phyloP scores from a whole-genome alignment of 2,797 vertebrate species.

The Alauda arvensis region DNA sequence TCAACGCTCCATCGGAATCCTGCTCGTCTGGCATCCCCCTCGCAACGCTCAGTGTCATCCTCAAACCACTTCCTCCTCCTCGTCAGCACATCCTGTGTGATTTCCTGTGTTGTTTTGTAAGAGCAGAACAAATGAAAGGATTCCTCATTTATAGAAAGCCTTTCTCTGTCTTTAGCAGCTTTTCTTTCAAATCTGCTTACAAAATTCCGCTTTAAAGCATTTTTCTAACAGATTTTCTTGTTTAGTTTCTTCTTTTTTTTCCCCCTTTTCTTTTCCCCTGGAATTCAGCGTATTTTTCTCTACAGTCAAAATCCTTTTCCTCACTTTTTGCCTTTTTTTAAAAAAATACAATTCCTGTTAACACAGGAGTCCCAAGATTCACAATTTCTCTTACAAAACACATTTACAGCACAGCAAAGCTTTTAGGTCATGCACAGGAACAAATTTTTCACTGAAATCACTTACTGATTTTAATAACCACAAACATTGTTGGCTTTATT shows the following conservation, averaged over 20 bases:
- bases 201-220: neutral
- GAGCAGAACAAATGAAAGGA: neutral
- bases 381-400: neutral
- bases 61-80: constrained; percentile 25
- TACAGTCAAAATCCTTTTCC: neutral
- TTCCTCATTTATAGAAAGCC: neutral
- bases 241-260: neutral
- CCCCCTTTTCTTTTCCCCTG: neutral
- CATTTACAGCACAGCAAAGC: neutral
- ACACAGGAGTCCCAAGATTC: neutral
- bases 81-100: neutral
- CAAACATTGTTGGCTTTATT: neutral
- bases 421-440: neutral
- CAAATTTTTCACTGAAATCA: neutral
- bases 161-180: neutral
- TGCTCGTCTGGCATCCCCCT: neutral
- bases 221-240: neutral
- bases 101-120: constrained; percentile 29
- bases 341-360: neutral
- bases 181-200: neutral
- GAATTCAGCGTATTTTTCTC: neutral
- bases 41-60: neutral
- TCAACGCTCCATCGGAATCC: fast-evolving
- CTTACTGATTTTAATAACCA: neutral
- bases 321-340: no score